Evolutionary conservation across 2,888 invertebrate species (phyloP).

Genomic region (Habrosyne pyritoides): DNA sequence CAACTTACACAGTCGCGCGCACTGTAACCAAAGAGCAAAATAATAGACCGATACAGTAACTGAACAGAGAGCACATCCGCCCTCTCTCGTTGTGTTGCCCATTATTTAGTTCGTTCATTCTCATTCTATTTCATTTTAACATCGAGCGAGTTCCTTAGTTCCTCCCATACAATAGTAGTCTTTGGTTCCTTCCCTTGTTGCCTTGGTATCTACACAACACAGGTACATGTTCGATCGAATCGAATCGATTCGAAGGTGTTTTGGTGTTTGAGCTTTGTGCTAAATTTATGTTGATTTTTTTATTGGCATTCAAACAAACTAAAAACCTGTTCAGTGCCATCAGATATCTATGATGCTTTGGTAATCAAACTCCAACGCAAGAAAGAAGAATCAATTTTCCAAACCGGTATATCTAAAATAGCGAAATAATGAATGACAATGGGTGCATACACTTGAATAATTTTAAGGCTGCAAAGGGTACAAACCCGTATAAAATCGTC

Average conservation of each 20-base stretch:
- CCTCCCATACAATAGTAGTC: too few relatives aligned
- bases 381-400: conserved; percentile 25
- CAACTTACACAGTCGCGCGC: too few relatives aligned
- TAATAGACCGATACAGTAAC: too few relatives aligned
- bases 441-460: conserved; percentile 91
- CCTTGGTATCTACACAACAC: too few relatives aligned
- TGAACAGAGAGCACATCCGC: too few relatives aligned
- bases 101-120: too few relatives aligned
- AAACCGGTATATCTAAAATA: conserved; percentile 50
- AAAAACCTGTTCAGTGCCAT: conserved; percentile 17
- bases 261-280: not conserved
- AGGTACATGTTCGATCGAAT: too few relatives aligned
- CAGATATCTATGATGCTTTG: conserved; percentile 39
- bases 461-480: conserved; percentile 90
- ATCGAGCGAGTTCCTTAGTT: too few relatives aligned
- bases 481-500: conserved; percentile 89
- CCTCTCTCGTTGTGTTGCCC: too few relatives aligned
- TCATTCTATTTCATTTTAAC: too few relatives aligned
- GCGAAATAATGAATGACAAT: conserved; percentile 85
- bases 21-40: too few relatives aligned
- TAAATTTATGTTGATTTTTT: not conserved
- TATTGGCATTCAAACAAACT: not conserved
- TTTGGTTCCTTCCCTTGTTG: too few relatives aligned
- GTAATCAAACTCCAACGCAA: conserved; percentile 27
- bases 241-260: not conserved